Evolutionary conservation across 2,797 vertebrate genomes (phyloP), one percentile per base, ranked within the genome.

Genomic region (Crocodylus rhombifer): DNA sequence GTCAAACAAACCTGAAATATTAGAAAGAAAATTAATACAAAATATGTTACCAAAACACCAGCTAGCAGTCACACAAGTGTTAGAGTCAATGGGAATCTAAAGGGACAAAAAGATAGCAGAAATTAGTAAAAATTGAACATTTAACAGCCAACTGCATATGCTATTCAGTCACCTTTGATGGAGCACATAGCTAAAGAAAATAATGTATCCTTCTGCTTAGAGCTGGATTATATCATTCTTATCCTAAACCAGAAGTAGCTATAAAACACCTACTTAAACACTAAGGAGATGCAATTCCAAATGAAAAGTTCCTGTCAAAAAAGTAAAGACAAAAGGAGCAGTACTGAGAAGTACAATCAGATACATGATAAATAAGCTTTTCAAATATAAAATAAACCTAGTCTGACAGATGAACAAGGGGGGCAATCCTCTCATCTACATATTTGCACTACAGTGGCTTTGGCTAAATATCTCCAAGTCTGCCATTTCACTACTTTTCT

Each of bases 161-260:
- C 90, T 86, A 62, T 33, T 82, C 14, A 65, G 8, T 5, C 30
- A 77, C 7, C 8, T 86, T 87, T 67, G 87, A 4, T 87, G 82
- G 6, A 86, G 17, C 51, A 28, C 58, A 18, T 90, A 89, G 91
- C 82, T 82, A 80, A 76, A 92, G 91, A 69, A 62, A 9, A 18
- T 80, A 58, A 21, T 42, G 2, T 64, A 65, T 86, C 28, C 90
- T 82, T 93, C 74, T 69, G 33, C 61, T 82, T 73, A 42, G 51
- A 23, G 16, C 55, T 86, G 91, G 80, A 84, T 61, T 57, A 5
- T 51, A 55, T 25, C 65, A 62, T 56, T 63, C 30, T 82, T 83
- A 96, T 51, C 42, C 86, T 17, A 92, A 73, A 80, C 92, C 67
- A 91, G 25, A 83, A 95, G 77, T 87, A 92, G 33, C 14, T 61